These are phyloP conservation scores for Tinamus guttatus DNA, from an alignment of 2,113 vertebrate genomes.

Conservation along the genomic window DNA sequence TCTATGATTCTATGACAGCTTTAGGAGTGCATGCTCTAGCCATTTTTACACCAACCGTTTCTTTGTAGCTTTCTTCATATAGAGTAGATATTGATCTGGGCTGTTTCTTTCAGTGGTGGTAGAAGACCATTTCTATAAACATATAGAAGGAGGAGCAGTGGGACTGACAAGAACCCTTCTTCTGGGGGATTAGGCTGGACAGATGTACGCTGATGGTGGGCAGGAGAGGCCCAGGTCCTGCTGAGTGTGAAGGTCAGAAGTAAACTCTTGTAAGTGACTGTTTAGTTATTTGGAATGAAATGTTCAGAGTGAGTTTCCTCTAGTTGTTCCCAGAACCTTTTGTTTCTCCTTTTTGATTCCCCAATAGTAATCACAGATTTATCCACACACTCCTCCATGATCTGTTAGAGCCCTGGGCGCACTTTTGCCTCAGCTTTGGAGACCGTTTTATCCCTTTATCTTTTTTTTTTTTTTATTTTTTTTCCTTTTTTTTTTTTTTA, in stretches of 20 bases:
- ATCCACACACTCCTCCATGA: too few relatives aligned
- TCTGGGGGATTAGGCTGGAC: not conserved
- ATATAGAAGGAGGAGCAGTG: fast-evolving
- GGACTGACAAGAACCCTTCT: not conserved
- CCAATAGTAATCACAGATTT: not conserved
- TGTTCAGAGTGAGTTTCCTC: not conserved
- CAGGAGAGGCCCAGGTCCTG: not conserved
- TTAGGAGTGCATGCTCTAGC: not conserved
- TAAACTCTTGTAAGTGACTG: too few relatives aligned
- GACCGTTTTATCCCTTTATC: too few relatives aligned
- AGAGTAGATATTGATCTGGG: not conserved
- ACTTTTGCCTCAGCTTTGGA: not conserved
- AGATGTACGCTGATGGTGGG: fast-evolving
- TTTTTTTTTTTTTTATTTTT: too few relatives aligned
- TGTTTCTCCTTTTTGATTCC: not conserved
- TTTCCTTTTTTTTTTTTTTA: too few relatives aligned
- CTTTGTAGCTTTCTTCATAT: not conserved
- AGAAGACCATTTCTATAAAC: not conserved
- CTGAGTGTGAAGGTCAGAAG: not conserved
- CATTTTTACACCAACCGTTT: not conserved
- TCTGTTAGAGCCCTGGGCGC: fast-evolving
- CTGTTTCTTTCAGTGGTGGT: not conserved
- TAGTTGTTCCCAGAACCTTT: not conserved
- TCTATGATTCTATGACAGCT: not conserved
- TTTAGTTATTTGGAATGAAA: not conserved